Conservation (phyloP, 35 echinoderm and acorn worm species). For the Anneissia japonica region DNA sequence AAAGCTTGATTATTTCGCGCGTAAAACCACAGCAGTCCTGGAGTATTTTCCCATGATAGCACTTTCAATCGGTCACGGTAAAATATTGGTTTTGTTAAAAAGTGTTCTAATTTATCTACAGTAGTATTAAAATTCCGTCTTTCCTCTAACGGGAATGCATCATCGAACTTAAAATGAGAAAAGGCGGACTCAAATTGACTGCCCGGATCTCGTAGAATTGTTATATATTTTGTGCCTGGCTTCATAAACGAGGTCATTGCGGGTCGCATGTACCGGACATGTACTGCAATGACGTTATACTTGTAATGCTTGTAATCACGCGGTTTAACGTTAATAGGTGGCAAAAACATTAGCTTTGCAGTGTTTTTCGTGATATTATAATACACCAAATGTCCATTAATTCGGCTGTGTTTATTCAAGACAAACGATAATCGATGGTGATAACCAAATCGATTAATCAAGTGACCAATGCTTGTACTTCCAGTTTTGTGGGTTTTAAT, state of each 20-base stretch:
- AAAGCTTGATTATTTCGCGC: slow-evolving; percentile 30
- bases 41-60: neutral
- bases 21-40: neutral
- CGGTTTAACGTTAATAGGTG: neutral
- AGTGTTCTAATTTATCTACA: slow-evolving; percentile 11
- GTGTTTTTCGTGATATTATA: slow-evolving; percentile 8
- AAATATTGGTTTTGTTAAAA: slow-evolving; percentile 5
- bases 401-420: slow-evolving; percentile 18
- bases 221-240: slow-evolving; percentile 69
- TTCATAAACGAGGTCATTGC: slow-evolving; percentile 55
- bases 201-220: slow-evolving; percentile 71
- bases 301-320: neutral
- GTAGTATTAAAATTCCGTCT: neutral
- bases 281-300: slow-evolving; percentile 72
- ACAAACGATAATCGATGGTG: slow-evolving; percentile 52
- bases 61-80: neutral
- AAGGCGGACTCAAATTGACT: slow-evolving; percentile 90
- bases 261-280: slow-evolving; percentile 46
- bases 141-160: slow-evolving; percentile 19
- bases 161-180: slow-evolving; percentile 56
- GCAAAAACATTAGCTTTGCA: slow-evolving; percentile 14
- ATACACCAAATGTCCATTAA: slow-evolving; percentile 49
- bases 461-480: slow-evolving; percentile 20
- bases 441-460: slow-evolving; percentile 42
- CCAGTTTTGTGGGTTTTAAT: slow-evolving; percentile 53